A percentile compares a stretch with the other conserved stretches of the same genome.
Conservation (phyloP, 2,888 invertebrate species). For the Helobdella robusta region DNA sequence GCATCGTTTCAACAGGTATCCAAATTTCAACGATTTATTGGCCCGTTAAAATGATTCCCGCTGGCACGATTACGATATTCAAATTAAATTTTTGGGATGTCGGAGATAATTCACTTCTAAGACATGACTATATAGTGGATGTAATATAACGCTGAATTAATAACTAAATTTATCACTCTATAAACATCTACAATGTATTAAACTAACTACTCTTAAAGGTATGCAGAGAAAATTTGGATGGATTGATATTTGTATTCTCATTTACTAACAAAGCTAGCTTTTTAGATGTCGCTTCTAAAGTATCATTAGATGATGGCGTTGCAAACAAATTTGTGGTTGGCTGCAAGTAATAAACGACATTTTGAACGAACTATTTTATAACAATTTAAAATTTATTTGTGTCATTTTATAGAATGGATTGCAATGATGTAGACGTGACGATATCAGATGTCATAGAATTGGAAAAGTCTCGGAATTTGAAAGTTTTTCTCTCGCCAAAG, state of each 20-base stretch:
- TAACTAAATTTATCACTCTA: too few species aligned
- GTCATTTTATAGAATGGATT: slow-evolving; percentile 15
- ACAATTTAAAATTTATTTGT: background rate
- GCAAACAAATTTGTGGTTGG: slow-evolving; percentile 14
- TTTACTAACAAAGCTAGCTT: slow-evolving; percentile 24
- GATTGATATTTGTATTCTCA: slow-evolving; percentile 19
- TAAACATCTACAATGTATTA: too few species aligned
- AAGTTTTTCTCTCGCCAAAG: background rate
- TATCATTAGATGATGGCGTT: slow-evolving; percentile 13
- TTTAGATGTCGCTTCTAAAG: slow-evolving; percentile 12
- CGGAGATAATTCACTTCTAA: background rate
- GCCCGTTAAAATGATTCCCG: slow-evolving; percentile 16
- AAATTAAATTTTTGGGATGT: slow-evolving; percentile 21
- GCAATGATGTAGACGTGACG: slow-evolving; percentile 7
- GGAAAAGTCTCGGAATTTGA: background rate
- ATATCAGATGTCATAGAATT: slow-evolving; percentile 21
- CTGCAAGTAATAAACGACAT: slow-evolving; percentile 2
- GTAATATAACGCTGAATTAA: background rate
- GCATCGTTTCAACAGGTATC: slow-evolving; percentile 14
- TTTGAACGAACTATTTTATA: slow-evolving; percentile 1
- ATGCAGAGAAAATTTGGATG: slow-evolving; percentile 20
- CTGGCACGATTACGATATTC: slow-evolving; percentile 1
- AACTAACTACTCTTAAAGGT: slow-evolving; percentile 11
- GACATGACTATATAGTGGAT: slow-evolving; percentile 4
- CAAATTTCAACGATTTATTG: slow-evolving; percentile 13